Conservation (phyloP, 2,113 vertebrate species). For the Chionis minor region DNA sequence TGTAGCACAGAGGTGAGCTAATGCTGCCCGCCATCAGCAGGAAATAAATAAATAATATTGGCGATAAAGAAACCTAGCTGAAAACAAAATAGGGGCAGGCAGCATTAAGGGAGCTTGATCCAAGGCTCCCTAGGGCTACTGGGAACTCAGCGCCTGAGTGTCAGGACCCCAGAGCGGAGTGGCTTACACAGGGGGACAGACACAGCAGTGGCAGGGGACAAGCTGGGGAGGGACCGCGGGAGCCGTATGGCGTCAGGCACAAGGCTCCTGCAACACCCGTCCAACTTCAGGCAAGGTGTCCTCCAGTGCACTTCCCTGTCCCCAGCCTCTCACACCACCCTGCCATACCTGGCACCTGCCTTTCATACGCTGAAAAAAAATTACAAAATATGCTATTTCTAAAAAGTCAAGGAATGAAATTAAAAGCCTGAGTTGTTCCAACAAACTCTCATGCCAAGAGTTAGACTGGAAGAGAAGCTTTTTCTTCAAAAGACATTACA, state of each 20-base stretch:
- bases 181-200: not conserved
- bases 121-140: not conserved
- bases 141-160: fast-evolving
- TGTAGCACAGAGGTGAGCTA: not conserved
- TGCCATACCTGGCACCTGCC: not conserved
- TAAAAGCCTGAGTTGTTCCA: constrained; percentile 13
- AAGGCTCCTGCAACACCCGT: not conserved
- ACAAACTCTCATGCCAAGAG: not conserved
- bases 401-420: not conserved
- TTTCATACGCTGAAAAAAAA: not conserved
- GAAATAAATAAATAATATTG: not conserved
- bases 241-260: not conserved
- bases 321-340: not conserved
- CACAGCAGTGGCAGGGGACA: not conserved
- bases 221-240: not conserved
- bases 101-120: not conserved
- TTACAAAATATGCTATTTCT: not conserved
- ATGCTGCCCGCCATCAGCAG: not conserved
- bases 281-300: not conserved
- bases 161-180: not conserved
- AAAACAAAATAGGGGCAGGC: not conserved
- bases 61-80: not conserved
- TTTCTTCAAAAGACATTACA: constrained; percentile 27
- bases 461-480: not conserved
- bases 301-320: not conserved